Evolutionary conservation across 2,113 vertebrate species (phyloP), one percentile per base, ranked within the genome.

Genomic region (Heterotilapia buettikoferi): DNA sequence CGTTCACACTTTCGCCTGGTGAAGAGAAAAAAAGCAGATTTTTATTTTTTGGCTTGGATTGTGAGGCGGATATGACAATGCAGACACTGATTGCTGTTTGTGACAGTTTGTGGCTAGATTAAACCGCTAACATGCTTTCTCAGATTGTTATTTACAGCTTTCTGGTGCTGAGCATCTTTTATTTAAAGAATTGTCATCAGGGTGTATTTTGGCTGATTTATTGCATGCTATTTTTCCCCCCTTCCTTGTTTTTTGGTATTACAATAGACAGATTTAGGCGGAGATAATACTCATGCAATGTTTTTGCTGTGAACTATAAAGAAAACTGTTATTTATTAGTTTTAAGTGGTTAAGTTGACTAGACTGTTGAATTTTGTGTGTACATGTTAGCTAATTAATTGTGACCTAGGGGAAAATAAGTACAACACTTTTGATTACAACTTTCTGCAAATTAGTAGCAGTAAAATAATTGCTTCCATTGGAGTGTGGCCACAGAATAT

Each of bases 361-460:
- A 14, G 4, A 38, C 33, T 81, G 53, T 76, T 78, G 78, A 63
- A 78, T 78, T 54, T 54, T 29, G 21, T 76, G 33, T 80, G 40
- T 29, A 13, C 52, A 53, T 9, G 29, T 80, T 13, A 18, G 29
- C 76, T 83, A 73, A 92, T 88, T 86, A 56, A 83, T 68, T 45
- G 26, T 87, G 68, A 82, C 45, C 50, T 59, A 66, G 12, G 19
- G 79, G 7, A 66, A 83, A 90, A 61, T 1, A 86, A 87, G 24
- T 16, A 38, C 54, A n/a, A 31, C 47, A 50, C 26, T 45, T 90
- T 45, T 92, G 50, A 92, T 89, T 87, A 68, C 26, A 33, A 45
- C 43, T 71, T 84, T 86, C 14, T 86, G 19, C 82, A 78, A 88
- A 93, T 90, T 78, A 87, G 59, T 80, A 31, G 47, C 31, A 40